These are phyloP conservation scores for Anoura caudifer DNA, from an alignment of 2,113 vertebrate species.

Conservation along the genomic window DNA sequence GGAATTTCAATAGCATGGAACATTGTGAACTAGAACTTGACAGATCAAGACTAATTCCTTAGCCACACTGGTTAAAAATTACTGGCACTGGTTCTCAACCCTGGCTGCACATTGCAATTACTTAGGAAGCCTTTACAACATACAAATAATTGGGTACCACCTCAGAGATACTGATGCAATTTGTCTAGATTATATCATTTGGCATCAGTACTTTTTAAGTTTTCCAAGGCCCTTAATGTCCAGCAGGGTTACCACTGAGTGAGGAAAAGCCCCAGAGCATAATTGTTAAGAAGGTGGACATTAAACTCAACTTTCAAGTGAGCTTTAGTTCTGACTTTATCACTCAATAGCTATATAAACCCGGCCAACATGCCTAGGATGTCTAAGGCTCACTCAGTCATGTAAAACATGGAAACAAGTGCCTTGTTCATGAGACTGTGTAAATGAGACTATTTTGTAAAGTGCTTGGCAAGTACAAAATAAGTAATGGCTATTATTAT, in stretches of 20 bases:
- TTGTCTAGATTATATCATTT: background rate
- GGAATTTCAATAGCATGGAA: background rate
- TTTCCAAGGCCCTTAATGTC: background rate
- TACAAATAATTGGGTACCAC: background rate
- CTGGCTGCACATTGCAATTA: background rate
- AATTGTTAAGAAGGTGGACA: background rate
- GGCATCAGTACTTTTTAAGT: background rate
- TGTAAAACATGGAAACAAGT: background rate
- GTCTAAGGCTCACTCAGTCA: background rate
- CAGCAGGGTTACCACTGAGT: background rate
- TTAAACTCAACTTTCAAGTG: background rate
- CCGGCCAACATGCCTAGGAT: background rate
- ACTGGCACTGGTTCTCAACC: background rate
- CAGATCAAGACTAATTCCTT: background rate
- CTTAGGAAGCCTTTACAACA: background rate
- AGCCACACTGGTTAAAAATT: background rate
- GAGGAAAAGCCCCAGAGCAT: background rate
- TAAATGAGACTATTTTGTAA: background rate
- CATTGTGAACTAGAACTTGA: background rate
- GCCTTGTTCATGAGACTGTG: background rate
- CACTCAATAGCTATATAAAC: background rate
- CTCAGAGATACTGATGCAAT: background rate
- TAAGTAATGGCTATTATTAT: background rate
- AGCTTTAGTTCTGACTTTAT: background rate
- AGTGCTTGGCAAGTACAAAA: background rate